phyloP scores from a whole-genome alignment of 2,888 invertebrate species.

The Watsonalla cultraria region DNA sequence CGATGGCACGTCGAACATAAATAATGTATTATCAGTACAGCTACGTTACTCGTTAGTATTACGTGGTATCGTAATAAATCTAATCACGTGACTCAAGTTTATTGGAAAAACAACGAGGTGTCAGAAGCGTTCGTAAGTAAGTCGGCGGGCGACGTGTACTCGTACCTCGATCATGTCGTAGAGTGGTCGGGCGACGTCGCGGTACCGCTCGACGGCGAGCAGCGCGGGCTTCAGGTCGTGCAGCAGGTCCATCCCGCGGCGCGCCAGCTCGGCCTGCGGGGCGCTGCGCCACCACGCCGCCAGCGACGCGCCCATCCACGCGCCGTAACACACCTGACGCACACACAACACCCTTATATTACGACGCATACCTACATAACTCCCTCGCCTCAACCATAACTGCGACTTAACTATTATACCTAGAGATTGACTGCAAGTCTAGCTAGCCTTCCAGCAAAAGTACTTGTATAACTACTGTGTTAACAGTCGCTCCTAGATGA shows the following conservation, averaged over 20 bases:
- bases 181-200: conserved; percentile 57
- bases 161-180: conserved; percentile 67
- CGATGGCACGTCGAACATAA: background rate
- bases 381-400: too few relatives aligned
- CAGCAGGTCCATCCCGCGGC: conserved; percentile 61
- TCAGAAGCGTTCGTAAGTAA: background rate
- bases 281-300: conserved; percentile 65
- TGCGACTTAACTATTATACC: too few relatives aligned
- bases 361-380: too few relatives aligned
- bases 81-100: too few relatives aligned
- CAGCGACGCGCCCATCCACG: conserved; percentile 69
- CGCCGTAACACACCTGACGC: conserved; percentile 51
- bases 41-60: too few relatives aligned
- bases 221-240: conserved; percentile 71
- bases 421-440: too few relatives aligned
- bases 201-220: conserved; percentile 63
- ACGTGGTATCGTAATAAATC: too few relatives aligned
- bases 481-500: too few relatives aligned
- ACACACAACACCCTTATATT: too few relatives aligned
- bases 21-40: background rate
- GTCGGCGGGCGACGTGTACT: background rate
- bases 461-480: too few relatives aligned
- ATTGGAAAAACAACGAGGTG: too few relatives aligned
- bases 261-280: conserved; percentile 68
- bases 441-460: too few relatives aligned